These are phyloP conservation scores for Cheilosia urbana DNA, from an alignment of 2,888 invertebrate species.

Conservation along the genomic window DNA sequence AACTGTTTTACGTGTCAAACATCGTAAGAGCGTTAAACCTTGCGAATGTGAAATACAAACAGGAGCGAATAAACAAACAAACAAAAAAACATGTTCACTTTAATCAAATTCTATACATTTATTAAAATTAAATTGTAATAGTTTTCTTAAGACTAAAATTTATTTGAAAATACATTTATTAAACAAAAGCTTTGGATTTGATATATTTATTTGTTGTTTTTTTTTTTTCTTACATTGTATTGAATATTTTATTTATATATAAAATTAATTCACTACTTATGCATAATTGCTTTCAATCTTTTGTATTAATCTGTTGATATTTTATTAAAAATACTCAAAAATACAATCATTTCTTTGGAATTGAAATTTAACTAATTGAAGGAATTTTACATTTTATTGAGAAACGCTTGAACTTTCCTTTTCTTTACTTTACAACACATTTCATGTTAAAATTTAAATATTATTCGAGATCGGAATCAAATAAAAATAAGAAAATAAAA, in stretches of 20 bases:
- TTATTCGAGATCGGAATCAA: too few relatives aligned
- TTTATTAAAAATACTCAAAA: constrained; percentile 39
- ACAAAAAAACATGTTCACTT: background rate
- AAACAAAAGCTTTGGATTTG: constrained; percentile 54
- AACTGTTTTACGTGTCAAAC: too few relatives aligned
- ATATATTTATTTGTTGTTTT: constrained; percentile 34
- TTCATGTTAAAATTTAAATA: background rate
- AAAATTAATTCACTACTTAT: constrained; percentile 73
- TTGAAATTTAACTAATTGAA: constrained; percentile 53
- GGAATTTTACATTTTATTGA: constrained; percentile 1
- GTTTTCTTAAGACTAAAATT: constrained; percentile 62
- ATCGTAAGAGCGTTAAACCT: too few relatives aligned
- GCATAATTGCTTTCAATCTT: constrained; percentile 40
- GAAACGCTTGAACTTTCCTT: background rate
- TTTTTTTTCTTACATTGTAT: constrained; percentile 40
- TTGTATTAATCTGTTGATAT: constrained; percentile 32
- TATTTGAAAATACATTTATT: constrained; percentile 70
- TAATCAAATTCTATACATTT: constrained; percentile 67
- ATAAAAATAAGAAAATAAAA: too few relatives aligned
- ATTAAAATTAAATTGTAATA: constrained; percentile 69
- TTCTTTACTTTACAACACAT: background rate
- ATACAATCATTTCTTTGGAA: constrained; percentile 33
- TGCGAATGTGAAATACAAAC: too few relatives aligned
- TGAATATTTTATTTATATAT: constrained; percentile 56
- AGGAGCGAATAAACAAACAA: background rate